These are phyloP conservation scores for Beris chalybata DNA, from an alignment of 2,888 invertebrate species.

Conservation along the genomic window DNA sequence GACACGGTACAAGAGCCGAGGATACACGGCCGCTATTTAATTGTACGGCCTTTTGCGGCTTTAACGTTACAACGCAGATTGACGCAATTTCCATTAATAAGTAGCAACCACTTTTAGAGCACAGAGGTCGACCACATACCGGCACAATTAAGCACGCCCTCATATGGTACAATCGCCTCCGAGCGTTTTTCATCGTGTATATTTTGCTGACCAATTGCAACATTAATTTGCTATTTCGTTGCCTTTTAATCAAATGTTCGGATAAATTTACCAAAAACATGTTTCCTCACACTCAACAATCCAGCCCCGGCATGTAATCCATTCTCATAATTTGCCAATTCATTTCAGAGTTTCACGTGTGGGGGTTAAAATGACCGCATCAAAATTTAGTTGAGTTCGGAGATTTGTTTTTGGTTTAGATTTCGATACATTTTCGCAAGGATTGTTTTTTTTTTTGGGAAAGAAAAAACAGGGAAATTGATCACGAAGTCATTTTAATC, in stretches of 20 bases:
- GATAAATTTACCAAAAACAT: conserved; percentile 23
- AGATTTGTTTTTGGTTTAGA: conserved; percentile 3
- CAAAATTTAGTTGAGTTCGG: background rate
- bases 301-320: background rate
- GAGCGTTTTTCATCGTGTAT: too few species aligned
- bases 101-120: background rate
- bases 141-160: background rate
- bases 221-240: background rate
- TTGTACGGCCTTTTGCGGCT: conserved; percentile 17
- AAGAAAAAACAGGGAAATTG: too few species aligned
- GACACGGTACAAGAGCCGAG: too few species aligned
- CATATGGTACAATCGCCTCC: too few species aligned
- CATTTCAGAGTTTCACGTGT: conserved; percentile 20
- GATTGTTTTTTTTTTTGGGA: too few species aligned
- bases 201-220: too few species aligned
- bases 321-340: conserved; percentile 4
- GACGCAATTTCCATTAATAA: conserved; percentile 30
- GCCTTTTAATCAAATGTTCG: conserved; percentile 24
- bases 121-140: background rate
- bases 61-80: conserved; percentile 27
- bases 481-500: too few species aligned
- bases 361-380: background rate
- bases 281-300: background rate
- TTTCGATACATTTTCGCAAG: too few species aligned
- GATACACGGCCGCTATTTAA: background rate